Conservation (phyloP, 2,888 invertebrate species). For the Chorisops tibialis region DNA sequence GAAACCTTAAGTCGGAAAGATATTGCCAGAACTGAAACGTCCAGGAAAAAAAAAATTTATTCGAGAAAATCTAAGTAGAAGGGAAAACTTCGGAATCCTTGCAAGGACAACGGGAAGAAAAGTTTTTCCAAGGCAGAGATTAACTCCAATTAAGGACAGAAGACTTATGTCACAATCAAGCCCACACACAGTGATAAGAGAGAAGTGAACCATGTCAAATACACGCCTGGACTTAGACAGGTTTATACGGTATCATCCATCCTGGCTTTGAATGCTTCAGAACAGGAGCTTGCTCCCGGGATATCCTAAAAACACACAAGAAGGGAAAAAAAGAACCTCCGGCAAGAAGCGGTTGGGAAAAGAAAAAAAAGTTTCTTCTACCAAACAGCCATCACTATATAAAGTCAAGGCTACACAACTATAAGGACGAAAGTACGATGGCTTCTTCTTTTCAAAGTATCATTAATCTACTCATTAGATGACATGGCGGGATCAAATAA, state of each 20-base stretch:
- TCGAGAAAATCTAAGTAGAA: too few species aligned
- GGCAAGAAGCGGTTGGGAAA: too few species aligned
- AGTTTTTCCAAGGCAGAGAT: slow-evolving; percentile 26
- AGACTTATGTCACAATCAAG: slow-evolving; percentile 31
- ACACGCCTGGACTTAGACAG: slow-evolving; percentile 3
- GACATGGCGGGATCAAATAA: slow-evolving; percentile 20
- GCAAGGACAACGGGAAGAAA: background rate
- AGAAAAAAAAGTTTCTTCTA: background rate
- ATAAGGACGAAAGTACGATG: slow-evolving; percentile 1
- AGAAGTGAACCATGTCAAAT: slow-evolving; percentile 23
- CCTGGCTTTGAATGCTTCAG: background rate
- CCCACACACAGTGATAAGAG: slow-evolving; percentile 17
- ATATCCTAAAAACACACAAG: background rate
- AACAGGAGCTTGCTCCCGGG: too few species aligned
- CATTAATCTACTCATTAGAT: slow-evolving; percentile 33
- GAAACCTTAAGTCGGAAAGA: slow-evolving; percentile 5
- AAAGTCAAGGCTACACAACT: background rate
- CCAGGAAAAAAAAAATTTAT: too few species aligned
- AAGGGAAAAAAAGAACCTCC: background rate
- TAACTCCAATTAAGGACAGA: slow-evolving; percentile 29
- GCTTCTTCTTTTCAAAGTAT: slow-evolving; percentile 27
- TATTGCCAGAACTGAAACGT: too few species aligned
- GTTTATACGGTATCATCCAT: slow-evolving; percentile 1
- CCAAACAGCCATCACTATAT: background rate
- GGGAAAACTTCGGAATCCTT: background rate